Percentiles rank a stretch among this genome's conserved stretches.
Conservation (phyloP, 2,113 vertebrate species). For the Phainopepla nitens region DNA sequence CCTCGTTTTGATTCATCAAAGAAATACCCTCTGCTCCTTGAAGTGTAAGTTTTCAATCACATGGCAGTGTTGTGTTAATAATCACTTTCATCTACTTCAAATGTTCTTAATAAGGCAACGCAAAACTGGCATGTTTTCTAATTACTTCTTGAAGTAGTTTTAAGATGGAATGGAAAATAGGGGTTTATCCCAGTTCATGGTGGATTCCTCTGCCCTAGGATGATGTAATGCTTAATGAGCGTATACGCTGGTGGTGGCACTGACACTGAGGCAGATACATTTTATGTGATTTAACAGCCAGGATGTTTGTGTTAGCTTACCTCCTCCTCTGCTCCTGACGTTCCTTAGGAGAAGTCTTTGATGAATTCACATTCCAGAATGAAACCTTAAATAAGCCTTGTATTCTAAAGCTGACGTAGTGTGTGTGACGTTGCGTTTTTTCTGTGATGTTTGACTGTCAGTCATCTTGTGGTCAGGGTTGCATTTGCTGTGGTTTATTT, state of each 20-base stretch:
- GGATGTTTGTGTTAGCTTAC: not conserved
- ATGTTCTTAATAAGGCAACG: conserved; percentile 3
- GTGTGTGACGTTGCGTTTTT: not conserved
- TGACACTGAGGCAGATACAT: not conserved
- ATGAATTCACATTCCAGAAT: not conserved
- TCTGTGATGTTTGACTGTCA: not conserved
- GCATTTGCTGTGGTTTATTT: not conserved
- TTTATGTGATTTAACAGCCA: not conserved
- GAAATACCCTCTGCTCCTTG: conserved; percentile 92
- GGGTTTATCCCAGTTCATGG: not conserved
- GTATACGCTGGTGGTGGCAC: not conserved
- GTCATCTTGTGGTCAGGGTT: not conserved
- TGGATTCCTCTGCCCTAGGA: not conserved
- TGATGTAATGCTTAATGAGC: not conserved
- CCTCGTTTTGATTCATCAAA: conserved; percentile 87
- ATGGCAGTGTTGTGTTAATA: not conserved
- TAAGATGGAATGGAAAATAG: not conserved
- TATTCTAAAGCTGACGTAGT: not conserved
- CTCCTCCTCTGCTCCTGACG: not conserved
- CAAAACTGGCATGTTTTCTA: not conserved
- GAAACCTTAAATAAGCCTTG: not conserved
- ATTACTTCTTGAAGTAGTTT: not conserved
- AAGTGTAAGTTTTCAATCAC: conserved; percentile 85
- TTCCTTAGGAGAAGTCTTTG: not conserved
- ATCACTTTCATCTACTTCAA: conserved; percentile 37